phyloP scores from a whole-genome alignment of 2,797 vertebrate species.

The Onychomys leucogaster region DNA sequence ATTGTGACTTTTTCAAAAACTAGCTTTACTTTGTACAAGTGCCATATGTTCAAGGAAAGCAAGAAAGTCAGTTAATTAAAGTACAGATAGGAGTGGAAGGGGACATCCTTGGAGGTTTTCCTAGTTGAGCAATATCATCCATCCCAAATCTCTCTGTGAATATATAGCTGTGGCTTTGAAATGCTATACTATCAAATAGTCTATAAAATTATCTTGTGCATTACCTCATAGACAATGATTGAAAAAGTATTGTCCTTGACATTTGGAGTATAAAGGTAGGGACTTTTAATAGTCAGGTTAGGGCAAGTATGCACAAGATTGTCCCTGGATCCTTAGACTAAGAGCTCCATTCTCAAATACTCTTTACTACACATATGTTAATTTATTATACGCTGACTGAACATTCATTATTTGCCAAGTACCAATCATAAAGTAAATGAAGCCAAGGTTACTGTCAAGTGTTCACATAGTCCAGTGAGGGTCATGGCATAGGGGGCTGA shows the following conservation, averaged over 20 bases:
- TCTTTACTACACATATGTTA: neutral
- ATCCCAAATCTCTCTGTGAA: neutral
- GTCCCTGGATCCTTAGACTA: neutral
- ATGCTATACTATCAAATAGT: neutral
- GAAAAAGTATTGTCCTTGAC: neutral
- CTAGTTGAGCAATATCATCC: neutral
- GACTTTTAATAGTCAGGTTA: neutral
- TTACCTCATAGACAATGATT: neutral
- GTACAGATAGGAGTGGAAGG: neutral
- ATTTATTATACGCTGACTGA: neutral
- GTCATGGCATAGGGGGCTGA: neutral
- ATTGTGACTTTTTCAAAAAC: constrained; percentile 39
- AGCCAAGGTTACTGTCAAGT: neutral
- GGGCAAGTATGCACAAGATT: neutral
- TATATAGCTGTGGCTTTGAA: neutral
- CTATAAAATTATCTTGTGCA: neutral
- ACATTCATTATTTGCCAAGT: neutral
- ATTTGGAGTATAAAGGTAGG: neutral
- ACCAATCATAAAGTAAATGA: neutral
- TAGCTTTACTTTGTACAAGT: constrained; percentile 10
- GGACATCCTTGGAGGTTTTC: neutral
- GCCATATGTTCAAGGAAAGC: neutral
- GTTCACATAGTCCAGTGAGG: neutral
- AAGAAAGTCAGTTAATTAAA: neutral
- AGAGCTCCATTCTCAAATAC: neutral